These are phyloP conservation scores for Chrysomela aeneicollis DNA, from an alignment of 2,888 invertebrate species.

Conservation along the genomic window DNA sequence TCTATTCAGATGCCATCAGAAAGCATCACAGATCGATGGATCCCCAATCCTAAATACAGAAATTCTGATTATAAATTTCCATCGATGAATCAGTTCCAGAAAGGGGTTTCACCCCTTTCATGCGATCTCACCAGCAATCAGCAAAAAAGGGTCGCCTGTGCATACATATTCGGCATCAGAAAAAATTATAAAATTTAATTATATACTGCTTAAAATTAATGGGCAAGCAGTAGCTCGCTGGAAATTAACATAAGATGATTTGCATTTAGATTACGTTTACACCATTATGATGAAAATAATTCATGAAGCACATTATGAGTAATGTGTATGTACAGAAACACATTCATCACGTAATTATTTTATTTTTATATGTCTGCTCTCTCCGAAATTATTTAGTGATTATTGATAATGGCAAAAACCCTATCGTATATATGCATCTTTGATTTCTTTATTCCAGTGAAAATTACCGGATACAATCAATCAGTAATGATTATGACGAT, in stretches of 20 bases:
- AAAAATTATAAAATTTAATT: conserved; percentile 69
- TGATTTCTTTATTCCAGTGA: conserved; percentile 2
- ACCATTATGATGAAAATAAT: conserved; percentile 62
- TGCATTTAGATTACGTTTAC: conserved; percentile 64
- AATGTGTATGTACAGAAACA: conserved; percentile 55
- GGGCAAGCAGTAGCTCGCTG: conserved; percentile 62
- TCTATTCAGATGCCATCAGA: too few relatives aligned
- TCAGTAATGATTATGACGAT: neutral
- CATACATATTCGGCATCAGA: conserved; percentile 58
- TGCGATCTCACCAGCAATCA: conserved; percentile 38
- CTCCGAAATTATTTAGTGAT: conserved; percentile 40
- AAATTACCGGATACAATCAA: neutral
- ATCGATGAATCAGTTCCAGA: conserved; percentile 51
- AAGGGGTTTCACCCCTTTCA: conserved; percentile 46
- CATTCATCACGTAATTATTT: conserved; percentile 57
- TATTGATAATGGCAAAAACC: conserved; percentile 27
- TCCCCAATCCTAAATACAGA: conserved; percentile 42
- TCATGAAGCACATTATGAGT: conserved; percentile 59
- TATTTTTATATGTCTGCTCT: conserved; percentile 44
- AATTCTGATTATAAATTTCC: conserved; percentile 59
- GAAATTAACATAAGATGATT: conserved; percentile 63
- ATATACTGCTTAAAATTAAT: conserved; percentile 75
- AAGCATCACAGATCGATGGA: conserved; percentile 1
- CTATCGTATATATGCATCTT: neutral
- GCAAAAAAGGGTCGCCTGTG: conserved; percentile 43